Conservation (phyloP, 2,888 invertebrate genomes). For the Unio delphinus region DNA sequence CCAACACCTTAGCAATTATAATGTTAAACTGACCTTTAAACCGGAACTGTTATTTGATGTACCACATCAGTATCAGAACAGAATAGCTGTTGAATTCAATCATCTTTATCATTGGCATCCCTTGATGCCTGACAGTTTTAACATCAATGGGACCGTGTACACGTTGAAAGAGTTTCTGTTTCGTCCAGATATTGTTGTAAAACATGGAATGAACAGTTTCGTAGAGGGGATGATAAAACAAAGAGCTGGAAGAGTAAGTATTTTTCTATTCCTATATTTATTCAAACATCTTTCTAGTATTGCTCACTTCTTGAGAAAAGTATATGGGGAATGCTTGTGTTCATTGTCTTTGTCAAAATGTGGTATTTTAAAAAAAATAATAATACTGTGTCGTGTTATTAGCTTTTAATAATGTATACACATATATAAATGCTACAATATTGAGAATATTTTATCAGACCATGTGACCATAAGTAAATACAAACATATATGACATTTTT, state of each 20-base stretch:
- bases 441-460: no score
- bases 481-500: no score
- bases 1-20: slow-evolving; percentile 71
- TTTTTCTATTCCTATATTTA: neutral
- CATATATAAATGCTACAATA: no score
- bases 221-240: slow-evolving; percentile 65
- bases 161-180: slow-evolving; percentile 65
- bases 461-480: no score
- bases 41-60: slow-evolving; percentile 69
- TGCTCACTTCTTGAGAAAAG: no score
- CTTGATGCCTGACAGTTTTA: slow-evolving; percentile 68
- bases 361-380: no score
- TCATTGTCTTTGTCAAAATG: no score
- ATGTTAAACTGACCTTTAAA: slow-evolving; percentile 64
- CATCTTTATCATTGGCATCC: slow-evolving; percentile 73
- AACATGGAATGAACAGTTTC: slow-evolving; percentile 66
- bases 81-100: slow-evolving; percentile 71
- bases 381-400: no score
- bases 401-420: no score
- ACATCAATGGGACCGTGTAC: slow-evolving; percentile 63
- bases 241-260: slow-evolving; percentile 68
- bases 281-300: no score
- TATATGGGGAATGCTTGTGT: no score
- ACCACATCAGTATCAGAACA: slow-evolving; percentile 70
- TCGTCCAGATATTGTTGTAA: slow-evolving; percentile 63